Base-by-base conservation (phyloP, 2,888 invertebrate species). In the Pegoplata infirma region DNA sequence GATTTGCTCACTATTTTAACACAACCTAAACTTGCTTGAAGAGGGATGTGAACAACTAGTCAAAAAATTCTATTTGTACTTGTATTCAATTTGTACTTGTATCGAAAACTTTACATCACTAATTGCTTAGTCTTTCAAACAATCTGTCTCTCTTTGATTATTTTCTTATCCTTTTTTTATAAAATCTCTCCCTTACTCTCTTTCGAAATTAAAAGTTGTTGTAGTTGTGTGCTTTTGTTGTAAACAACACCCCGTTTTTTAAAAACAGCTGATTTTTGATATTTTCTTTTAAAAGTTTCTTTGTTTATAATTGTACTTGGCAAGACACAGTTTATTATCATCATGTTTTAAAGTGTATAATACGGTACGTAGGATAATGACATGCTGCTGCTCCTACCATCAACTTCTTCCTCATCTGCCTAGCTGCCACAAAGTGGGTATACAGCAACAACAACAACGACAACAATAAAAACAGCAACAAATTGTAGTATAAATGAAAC, bases 351-450 rank as follows among this genome's bases (percentile, higher is more conserved):
- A 10, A 32, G 32, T 32, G 36, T 40, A 40, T 40, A 1, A 40
- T 14, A 40, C 10, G 56, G 21, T n/a, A 55, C 28, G 17, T 64
- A 77, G 77, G 67, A 73, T 78, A 78, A 74, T 58, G 44, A 23
- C 46, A 64, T 40, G 36, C 36, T 49, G 19, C 44, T 40, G 36
- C 36, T 49, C 32, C 44, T 64, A 56, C 55, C 44, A 12, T 47
- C 19, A 47, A 66, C 66, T 25, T 49, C 49, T 49, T 17, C 25
- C 49, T 49, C 49, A 63, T 17, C 25, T 63, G 19, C 47, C 36
- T 32, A 63, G 12, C 25, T 63, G 19, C 47, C 36, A 17, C 49
- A 51, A 21, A 32, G n/a, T 23, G 2, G 5, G n/a, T 47, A n/a
- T 17, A 46, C 16, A 55, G 3, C 49, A 23, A 56, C 25, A 53